These are phyloP conservation scores for Eubasilissa regina DNA, from an alignment of 1,140 invertebrate genomes.

Conservation along the genomic window DNA sequence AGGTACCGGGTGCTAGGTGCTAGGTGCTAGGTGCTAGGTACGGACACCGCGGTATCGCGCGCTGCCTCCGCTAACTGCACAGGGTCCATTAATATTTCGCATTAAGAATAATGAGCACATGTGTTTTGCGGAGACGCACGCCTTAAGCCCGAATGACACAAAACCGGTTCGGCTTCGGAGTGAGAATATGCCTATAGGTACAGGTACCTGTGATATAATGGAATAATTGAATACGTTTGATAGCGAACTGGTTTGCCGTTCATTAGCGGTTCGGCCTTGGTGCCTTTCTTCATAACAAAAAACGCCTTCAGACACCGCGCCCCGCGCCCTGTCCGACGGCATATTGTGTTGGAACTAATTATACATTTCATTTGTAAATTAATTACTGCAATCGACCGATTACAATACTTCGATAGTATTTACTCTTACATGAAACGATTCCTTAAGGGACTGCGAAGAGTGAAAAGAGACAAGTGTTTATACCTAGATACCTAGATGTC, in stretches of 20 bases:
- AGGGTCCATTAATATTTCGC: background rate
- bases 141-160: background rate
- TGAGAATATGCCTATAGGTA: background rate
- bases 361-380: too few species aligned
- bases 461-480: too few species aligned
- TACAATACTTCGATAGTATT: too few species aligned
- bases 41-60: background rate
- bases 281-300: slow-evolving; percentile 33
- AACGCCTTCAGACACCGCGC: background rate
- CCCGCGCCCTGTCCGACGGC: too few species aligned
- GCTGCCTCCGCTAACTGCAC: background rate
- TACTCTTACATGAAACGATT: too few species aligned
- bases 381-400: too few species aligned
- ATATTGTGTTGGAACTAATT: too few species aligned
- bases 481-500: too few species aligned
- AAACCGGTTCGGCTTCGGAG: background rate
- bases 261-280: slow-evolving; percentile 30
- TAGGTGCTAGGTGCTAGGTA: background rate
- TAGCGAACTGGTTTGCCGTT: slow-evolving; percentile 22
- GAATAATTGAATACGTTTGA: slow-evolving; percentile 26
- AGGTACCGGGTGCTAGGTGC: too few species aligned
- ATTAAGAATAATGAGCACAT: background rate
- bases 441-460: too few species aligned
- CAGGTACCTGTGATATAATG: slow-evolving; percentile 2
- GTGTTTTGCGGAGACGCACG: background rate